Evolutionary conservation across 2,797 vertebrate genomes (phyloP), one percentile per base, ranked within the genome.

Genomic region (Galaxias olidus): DNA sequence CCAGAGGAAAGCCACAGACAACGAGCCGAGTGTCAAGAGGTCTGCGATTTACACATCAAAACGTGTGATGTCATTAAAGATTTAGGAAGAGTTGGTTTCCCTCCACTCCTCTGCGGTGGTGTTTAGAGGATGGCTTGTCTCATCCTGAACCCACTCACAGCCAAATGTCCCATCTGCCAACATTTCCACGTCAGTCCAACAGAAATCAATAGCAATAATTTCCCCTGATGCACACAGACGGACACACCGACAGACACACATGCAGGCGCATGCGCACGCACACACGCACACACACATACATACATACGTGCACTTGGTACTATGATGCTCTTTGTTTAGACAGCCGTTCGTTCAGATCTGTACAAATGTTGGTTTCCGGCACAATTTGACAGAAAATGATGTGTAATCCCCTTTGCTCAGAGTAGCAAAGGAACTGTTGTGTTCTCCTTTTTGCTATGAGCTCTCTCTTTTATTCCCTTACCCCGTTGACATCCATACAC

Each of bases 141-240:
- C 91, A 91, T 94, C 91, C 91, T 82, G 84, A 87, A 92, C 91
- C 92, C 90, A 93, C 92, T 93, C 93, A 90, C 87, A 90, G 92
- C 91, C 93, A 96, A 96, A 96, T 93, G 94, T 94, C 93, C 95
- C 94, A 95, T 95, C 95, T 95, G 95, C 92, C 94, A 96, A 94
- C 93, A 93, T 95, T 94, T 96, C 94, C 94, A 96, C 93, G 88
- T 96, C 93, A 94, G 92, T 90, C 91, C 89, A 91, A 93, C 93
- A 94, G 92, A 96, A 98, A 98, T 98, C 96, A 96, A 98, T 98
- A 97, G 92, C 91, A 96, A 96, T 96, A 96, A 97, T 97, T 95
- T 92, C 85, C 92, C 93, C 91, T 93, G 63, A 73, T 55, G 65
- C 63, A 19, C 71, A 18, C 74, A 65, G 51, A 12, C 69, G 63